Base-by-base conservation (phyloP, 2,113 vertebrate species). In the Ophthalmolycus amberensis region DNA sequence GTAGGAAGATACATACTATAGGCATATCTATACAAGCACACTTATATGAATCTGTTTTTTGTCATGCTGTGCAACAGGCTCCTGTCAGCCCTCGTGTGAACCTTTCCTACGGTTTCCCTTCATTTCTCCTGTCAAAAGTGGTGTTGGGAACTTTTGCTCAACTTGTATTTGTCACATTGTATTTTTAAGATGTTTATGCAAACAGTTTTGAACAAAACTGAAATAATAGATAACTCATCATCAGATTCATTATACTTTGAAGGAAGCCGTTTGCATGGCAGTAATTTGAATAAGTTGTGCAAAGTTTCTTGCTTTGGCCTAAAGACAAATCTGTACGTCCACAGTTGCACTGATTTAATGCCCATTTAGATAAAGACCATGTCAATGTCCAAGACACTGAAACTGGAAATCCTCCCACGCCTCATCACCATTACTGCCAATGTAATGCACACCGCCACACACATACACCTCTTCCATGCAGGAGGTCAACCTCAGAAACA, bases 401-500 rank as follows among this genome's bases (percentile, higher is more conserved):
- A 78, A 34, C 68, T 5, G 75, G n/a, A 79, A 80, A 38, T 69
- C 52, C 48, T 67, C 66, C 37, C 29, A 71, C 56, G 62, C 78
- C 71, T 78, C 37, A 67, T 71, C 46, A 16, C 64, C 62, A 38
- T 79, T 52, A 46, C 65, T 46, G 22, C 64, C 8, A 38, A 32
- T 80, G 77, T 75, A 81, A 85, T 69, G 80, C 58, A 85, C 69
- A 84, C 73, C 48, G 38, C 72, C 70, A 79, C 18, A 84, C 69
- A 79, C 20, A 59, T 15, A 83, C 71, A 70, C 50, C 34, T 29
- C 71, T 40, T 85, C 69, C 46, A 52, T 34, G 63, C 44, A 82
- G 86, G 84, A 71, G 70, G 82, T 84, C 84, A 86, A 89, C 83
- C 80, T 66, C 82, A 81, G 65, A 88, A 85, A 87, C 60, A 85